Conservation (phyloP, 2,888 invertebrate species). For the Ellobium chinense region DNA sequence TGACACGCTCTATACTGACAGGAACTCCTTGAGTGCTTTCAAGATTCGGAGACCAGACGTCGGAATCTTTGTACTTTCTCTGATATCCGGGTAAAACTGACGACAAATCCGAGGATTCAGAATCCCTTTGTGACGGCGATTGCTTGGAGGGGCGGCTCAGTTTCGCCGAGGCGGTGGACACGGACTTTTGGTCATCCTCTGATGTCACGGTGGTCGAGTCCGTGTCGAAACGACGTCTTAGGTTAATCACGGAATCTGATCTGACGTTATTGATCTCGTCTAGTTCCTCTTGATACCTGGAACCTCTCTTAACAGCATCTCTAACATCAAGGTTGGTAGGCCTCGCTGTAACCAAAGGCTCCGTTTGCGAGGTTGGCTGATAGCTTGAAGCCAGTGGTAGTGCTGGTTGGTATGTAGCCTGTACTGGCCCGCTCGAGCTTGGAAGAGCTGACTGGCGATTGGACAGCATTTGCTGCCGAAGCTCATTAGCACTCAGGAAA, state of each 20-base stretch:
- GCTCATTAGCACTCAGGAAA: conserved; percentile 44
- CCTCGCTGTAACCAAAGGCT: neutral
- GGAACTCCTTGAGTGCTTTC: conserved; percentile 67
- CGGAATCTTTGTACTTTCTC: conserved; percentile 53
- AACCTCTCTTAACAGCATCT: conserved; percentile 53
- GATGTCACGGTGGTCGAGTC: conserved; percentile 33
- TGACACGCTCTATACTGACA: conserved; percentile 71
- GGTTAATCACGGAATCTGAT: conserved; percentile 41
- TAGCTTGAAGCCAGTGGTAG: neutral
- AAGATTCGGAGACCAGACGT: conserved; percentile 73
- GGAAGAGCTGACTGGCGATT: conserved; percentile 39
- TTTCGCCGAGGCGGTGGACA: conserved; percentile 38
- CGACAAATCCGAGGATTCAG: conserved; percentile 42
- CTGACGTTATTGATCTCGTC: conserved; percentile 45
- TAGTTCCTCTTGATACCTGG: conserved; percentile 62
- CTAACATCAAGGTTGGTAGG: neutral
- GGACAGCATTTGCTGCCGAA: conserved; percentile 51
- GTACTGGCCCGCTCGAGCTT: neutral
- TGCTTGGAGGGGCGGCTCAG: conserved; percentile 36
- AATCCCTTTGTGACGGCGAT: conserved; percentile 44
- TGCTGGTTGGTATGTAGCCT: neutral
- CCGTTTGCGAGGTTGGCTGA: neutral
- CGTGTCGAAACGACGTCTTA: conserved; percentile 46
- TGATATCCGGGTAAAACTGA: conserved; percentile 52
- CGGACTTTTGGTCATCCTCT: conserved; percentile 44